Base-by-base conservation (phyloP, 1,140 invertebrate species). In the Conus betulinus region DNA sequence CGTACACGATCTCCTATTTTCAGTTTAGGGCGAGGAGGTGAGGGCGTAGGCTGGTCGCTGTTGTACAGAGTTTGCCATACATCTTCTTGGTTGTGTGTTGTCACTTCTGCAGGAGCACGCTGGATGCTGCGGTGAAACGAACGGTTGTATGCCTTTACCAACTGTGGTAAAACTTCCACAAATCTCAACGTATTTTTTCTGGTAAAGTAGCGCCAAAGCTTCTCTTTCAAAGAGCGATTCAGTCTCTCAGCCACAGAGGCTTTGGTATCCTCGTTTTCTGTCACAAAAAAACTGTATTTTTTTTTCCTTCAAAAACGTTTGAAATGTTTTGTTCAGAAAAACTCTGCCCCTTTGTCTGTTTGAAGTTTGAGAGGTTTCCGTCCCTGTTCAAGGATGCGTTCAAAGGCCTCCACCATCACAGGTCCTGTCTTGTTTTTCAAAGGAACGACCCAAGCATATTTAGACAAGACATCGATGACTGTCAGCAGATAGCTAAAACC, bases 381-480 rank as follows among this genome's bases (percentile, higher is more conserved):
- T 1, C 82, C 63, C 5, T n/a, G 39, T 15, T 71, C 63, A 92
- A n/a, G 95, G 78, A 90, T 91, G 83, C 88, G 91, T 87, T 87
- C 57, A 86, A 95, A 91, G 90, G n/a, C 91, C 11, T 90, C 27
- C 20, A 88, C 39, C 17, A 92, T 87, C 90, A 87, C 89, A 88
- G 87, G 76, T n/a, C 90, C 94, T 85, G 86, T 95, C 93, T 96
- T 96, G 20, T 89, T 94, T 94, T 96, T 95, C 63, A 96, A 25
- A 11, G 95, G 94, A 52, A 93, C 74, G 25, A 93, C 93, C 94
- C 94, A 96, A 39, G 95, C 94, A n/a, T 91, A 92, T 95, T 93
- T 96, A n/a, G 93, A 94, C 92, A 95, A 96, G 53, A 90, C 89
- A 92, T 96, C 95, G 39, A 96, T 96, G 10, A 95, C 93, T 55